Base-by-base conservation (phyloP, 2,797 vertebrate species). In the Tokudaia tokunoshimensis region DNA sequence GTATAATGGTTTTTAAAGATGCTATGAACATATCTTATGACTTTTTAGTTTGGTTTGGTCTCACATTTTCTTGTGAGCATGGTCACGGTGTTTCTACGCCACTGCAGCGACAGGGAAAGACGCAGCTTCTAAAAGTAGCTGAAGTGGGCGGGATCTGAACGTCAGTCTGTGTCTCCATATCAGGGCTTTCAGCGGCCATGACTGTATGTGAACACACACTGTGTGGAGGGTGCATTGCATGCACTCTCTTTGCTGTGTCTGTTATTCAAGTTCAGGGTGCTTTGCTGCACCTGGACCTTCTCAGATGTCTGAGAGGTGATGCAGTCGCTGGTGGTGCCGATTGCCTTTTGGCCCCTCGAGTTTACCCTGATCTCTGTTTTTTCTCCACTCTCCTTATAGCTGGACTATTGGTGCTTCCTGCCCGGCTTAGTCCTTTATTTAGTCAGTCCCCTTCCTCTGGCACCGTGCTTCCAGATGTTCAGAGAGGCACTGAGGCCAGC, bases 1-100 rank as follows among this genome's bases (percentile, higher is more conserved):
- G 65, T 52, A 52, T 24, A 19, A 26, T 78, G 61, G 37, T 63
- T 93, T 93, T 61, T 75, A n/a, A 79, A 94, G 79, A 80, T 92
- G 44, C 34, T 15, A 91, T 80, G 84, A 41, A 74, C n/a, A 87
- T 50, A 87, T 78, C 59, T 87, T 72, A 22, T 70, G 11, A 80
- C 22, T 75, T 84, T 96, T 88, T 74, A 70, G 10, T 79, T 93
- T 93, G 57, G 67, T 20, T 41, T 82, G 22, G 93, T 92, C 91
- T 24, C 15, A 80, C 29, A 3, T 34, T 34, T 75, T 22, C 81
- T 92, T 89, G 61, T 44, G 61, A 47, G 15, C 37, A 63, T 67
- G 75, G 6, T 47, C 59, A 47, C 37, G 72, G 1, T 92, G 65
- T 78, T 95, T 76, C 81, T 90, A 0, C 47, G 15, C 13, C 63